A percentile compares a stretch with the other conserved stretches of the same genome.
These are phyloP conservation scores for Mechanitis messenoides DNA, from an alignment of 2,888 invertebrate genomes.

Conservation along the genomic window DNA sequence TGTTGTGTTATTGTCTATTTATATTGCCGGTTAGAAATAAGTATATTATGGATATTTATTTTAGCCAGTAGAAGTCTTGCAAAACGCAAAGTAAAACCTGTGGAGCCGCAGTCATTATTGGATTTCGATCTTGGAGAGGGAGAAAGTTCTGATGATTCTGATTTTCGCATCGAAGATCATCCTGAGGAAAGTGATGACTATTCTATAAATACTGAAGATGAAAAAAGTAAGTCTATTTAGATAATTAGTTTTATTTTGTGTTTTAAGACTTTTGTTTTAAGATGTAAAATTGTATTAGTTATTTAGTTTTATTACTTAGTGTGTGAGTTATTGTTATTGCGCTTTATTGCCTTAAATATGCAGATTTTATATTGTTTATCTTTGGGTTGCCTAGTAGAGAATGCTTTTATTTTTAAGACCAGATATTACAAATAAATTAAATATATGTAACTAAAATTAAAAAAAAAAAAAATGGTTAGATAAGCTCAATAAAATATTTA, in stretches of 20 bases:
- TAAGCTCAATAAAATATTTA: conserved; percentile 10
- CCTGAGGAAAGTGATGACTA: conserved; percentile 86
- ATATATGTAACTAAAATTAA: too few species aligned
- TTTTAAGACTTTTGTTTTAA: not conserved
- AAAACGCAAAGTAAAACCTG: conserved; percentile 88
- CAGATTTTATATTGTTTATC: not conserved
- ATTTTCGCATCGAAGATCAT: conserved; percentile 93
- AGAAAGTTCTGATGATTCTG: conserved; percentile 95
- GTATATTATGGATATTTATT: conserved; percentile 18
- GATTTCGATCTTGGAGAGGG: conserved; percentile 92
- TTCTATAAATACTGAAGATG: conserved; percentile 82
- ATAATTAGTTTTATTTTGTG: not conserved
- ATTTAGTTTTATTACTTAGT: too few species aligned
- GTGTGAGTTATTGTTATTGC: too few species aligned
- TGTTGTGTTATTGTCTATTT: conserved; percentile 1
- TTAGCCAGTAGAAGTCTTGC: conserved; percentile 81
- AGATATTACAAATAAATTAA: too few species aligned
- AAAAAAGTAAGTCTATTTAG: conserved; percentile 63
- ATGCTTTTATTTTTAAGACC: too few species aligned
- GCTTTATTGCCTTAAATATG: too few species aligned
- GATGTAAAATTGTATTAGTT: not conserved
- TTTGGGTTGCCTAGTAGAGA: not conserved
- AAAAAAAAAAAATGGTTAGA: not conserved
- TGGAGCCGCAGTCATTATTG: conserved; percentile 83
- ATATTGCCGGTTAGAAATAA: conserved; percentile 12